Evolutionary conservation across 37 sponge, comb jelly and placozoan genomes (phyloP).

Genomic region (Beroe ovata): DNA sequence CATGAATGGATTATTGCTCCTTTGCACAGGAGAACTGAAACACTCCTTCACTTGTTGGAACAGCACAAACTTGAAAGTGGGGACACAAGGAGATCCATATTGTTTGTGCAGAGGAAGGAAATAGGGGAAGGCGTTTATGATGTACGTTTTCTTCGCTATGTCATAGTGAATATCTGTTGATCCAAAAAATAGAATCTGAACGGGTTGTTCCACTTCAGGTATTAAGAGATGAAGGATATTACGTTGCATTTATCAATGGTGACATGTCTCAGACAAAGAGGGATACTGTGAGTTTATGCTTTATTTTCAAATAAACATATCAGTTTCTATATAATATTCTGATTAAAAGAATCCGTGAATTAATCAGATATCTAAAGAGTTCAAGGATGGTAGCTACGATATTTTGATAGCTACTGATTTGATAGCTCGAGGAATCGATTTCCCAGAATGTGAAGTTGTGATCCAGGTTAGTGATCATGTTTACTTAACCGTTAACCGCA

Average conservation of each 20-base stretch:
- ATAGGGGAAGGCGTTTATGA: conserved; percentile 4
- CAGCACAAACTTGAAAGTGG: neutral
- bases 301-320: neutral
- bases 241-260: conserved; percentile 4
- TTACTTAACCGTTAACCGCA: no score
- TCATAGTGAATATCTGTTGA: no score
- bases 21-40: conserved; percentile 30
- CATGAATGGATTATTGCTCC: conserved; percentile 43
- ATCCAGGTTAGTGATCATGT: conserved; percentile 13
- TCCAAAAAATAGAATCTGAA: no score
- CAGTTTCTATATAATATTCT: neutral
- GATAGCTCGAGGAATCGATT: conserved; percentile 28
- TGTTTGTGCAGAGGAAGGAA: conserved; percentile 39
- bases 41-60: conserved; percentile 9
- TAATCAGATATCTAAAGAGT: conserved; percentile 26
- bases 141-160: no score
- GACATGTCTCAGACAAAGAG: conserved; percentile 16
- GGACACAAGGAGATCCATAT: neutral
- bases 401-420: conserved; percentile 38
- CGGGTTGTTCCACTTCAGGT: no score
- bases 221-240: neutral
- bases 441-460: conserved; percentile 21
- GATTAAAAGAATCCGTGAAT: no score
- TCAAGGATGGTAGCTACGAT: conserved; percentile 9
- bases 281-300: neutral